These are phyloP conservation scores for Chrysopa pallens DNA, from an alignment of 1,140 invertebrate species.

Conservation along the genomic window DNA sequence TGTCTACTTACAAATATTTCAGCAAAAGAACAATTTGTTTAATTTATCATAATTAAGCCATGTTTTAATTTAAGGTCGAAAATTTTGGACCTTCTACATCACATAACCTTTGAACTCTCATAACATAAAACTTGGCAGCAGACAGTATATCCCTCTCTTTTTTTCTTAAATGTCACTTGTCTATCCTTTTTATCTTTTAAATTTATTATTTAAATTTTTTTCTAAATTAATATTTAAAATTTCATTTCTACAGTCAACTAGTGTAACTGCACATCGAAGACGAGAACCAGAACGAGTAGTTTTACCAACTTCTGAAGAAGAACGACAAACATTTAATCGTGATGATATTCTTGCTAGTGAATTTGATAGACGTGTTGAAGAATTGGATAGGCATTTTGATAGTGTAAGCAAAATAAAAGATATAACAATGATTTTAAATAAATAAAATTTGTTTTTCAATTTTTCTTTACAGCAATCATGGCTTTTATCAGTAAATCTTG, in stretches of 20 bases:
- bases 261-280: slow-evolving; percentile 58
- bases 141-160: too few relatives aligned
- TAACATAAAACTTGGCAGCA: too few relatives aligned
- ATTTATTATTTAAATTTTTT: too few relatives aligned
- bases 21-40: too few relatives aligned
- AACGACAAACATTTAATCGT: slow-evolving; percentile 22
- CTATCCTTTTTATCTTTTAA: too few relatives aligned
- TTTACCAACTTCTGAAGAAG: slow-evolving; percentile 48
- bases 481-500: slow-evolving; percentile 69
- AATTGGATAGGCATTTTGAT: slow-evolving; percentile 54
- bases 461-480: slow-evolving; percentile 39
- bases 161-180: too few relatives aligned
- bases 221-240: too few relatives aligned
- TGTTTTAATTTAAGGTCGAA: too few relatives aligned
- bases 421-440: not conserved
- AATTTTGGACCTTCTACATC: too few relatives aligned
- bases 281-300: slow-evolving; percentile 34
- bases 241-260: slow-evolving; percentile 45
- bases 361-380: slow-evolving; percentile 48
- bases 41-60: too few relatives aligned
- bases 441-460: slow-evolving; percentile 1
- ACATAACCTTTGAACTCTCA: too few relatives aligned
- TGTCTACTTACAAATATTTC: too few relatives aligned
- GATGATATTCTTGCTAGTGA: slow-evolving; percentile 40
- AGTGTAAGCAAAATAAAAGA: slow-evolving; percentile 28